Evolutionary conservation across 2,888 invertebrate species (phyloP).

Genomic region (Caenorhabditis doughertyi): DNA sequence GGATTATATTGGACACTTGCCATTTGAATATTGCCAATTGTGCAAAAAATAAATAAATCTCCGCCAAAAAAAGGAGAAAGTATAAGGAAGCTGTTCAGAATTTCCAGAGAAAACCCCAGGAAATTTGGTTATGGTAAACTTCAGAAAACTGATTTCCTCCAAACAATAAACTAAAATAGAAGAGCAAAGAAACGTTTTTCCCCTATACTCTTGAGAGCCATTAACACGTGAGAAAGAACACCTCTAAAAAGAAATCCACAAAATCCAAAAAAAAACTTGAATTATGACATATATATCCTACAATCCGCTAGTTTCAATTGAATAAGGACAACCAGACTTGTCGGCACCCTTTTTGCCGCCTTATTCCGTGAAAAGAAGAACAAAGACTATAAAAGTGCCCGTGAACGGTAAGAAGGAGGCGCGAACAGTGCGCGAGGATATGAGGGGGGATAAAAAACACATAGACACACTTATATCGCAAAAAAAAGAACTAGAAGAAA

Average conservation of each 20-base stretch:
- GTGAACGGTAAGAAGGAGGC: slow-evolving; percentile 41
- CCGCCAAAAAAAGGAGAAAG: background rate
- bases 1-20: too few species aligned
- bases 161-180: background rate
- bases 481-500: slow-evolving; percentile 20
- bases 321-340: slow-evolving; percentile 55
- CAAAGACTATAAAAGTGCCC: slow-evolving; percentile 63
- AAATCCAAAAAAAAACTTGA: slow-evolving; percentile 36
- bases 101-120: too few species aligned
- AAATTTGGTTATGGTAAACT: too few species aligned
- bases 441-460: slow-evolving; percentile 27
- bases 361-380: slow-evolving; percentile 48
- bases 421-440: slow-evolving; percentile 29
- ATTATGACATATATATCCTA: slow-evolving; percentile 22
- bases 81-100: too few species aligned
- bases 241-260: slow-evolving; percentile 12
- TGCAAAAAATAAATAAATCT: background rate
- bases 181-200: slow-evolving; percentile 8
- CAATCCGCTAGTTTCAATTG: slow-evolving; percentile 32
- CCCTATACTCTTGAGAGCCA: background rate
- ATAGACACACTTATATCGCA: slow-evolving; percentile 43
- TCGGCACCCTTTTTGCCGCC: slow-evolving; percentile 54
- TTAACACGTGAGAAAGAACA: slow-evolving; percentile 43
- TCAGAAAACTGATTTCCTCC: background rate
- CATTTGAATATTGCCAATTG: slow-evolving; percentile 19